phyloP scores from a whole-genome alignment of 37 sponge, comb jelly and placozoan genomes.

The Halichondria panicea region DNA sequence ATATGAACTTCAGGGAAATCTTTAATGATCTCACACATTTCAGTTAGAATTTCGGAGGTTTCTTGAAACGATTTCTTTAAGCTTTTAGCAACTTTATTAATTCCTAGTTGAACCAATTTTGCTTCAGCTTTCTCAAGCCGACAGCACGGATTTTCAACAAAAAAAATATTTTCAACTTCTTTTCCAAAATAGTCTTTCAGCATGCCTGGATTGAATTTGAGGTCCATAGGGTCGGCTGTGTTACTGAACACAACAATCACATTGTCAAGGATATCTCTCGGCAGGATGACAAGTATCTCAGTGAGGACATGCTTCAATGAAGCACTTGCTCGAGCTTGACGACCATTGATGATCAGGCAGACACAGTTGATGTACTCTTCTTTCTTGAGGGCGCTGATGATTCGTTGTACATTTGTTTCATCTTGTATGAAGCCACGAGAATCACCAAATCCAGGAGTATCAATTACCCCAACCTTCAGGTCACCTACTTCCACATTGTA shows the following conservation, averaged over 20 bases:
- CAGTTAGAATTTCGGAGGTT: not conserved
- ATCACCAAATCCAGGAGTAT: slow-evolving; percentile 49
- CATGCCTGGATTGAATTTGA: slow-evolving; percentile 1
- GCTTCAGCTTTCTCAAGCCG: slow-evolving; percentile 15
- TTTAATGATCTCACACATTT: too few species aligned
- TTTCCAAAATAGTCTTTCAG: slow-evolving; percentile 32
- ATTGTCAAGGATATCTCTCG: slow-evolving; percentile 23
- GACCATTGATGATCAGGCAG: slow-evolving; percentile 48
- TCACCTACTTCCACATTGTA: slow-evolving; percentile 19
- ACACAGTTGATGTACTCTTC: too few species aligned
- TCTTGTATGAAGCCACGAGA: slow-evolving; percentile 35
- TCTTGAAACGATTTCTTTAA: slow-evolving; percentile 11
- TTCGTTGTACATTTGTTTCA: slow-evolving; percentile 11
- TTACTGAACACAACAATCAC: slow-evolving; percentile 48
- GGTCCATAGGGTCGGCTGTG: not conserved
- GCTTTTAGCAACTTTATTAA: not conserved
- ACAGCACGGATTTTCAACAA: too few species aligned
- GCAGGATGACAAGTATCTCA: too few species aligned
- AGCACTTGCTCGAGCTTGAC: slow-evolving; percentile 7
- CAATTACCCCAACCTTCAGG: slow-evolving; percentile 30
- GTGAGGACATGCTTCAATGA: slow-evolving; percentile 30
- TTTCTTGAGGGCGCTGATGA: slow-evolving; percentile 30
- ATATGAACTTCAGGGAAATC: too few species aligned
- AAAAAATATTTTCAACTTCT: slow-evolving; percentile 1
- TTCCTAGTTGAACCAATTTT: not conserved